Conservation (phyloP, 2,113 vertebrate species). For the Polypterus senegalus region DNA sequence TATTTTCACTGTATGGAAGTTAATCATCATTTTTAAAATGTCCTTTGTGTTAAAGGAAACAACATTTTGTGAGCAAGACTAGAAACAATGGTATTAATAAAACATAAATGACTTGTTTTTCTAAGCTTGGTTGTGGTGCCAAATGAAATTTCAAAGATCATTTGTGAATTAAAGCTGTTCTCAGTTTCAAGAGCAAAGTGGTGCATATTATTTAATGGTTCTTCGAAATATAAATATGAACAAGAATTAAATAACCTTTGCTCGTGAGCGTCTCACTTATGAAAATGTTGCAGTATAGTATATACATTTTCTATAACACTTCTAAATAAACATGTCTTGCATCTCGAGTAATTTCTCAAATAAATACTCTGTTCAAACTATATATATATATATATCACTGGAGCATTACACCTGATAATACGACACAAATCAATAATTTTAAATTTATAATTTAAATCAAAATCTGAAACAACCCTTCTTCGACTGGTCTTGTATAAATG, state of each 20-base stretch:
- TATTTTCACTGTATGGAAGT: conserved; percentile 28
- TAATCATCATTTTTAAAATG: neutral
- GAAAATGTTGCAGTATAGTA: too few species aligned
- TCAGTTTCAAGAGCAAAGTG: too few species aligned
- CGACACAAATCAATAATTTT: neutral
- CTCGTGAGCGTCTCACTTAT: too few species aligned
- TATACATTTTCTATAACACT: too few species aligned
- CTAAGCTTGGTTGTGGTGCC: neutral
- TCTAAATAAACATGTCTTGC: too few species aligned
- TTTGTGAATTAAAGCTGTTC: too few species aligned
- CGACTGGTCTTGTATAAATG: too few species aligned
- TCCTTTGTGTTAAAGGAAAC: neutral
- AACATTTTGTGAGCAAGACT: neutral
- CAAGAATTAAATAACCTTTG: too few species aligned
- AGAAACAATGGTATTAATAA: neutral
- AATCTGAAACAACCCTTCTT: too few species aligned
- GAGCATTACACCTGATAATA: conserved; percentile 14
- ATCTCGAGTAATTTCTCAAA: neutral
- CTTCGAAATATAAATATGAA: too few species aligned
- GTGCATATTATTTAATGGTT: too few species aligned
- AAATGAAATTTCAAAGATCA: neutral
- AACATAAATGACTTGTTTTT: neutral
- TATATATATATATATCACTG: neutral
- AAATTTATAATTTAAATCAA: too few species aligned
- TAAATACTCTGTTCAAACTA: neutral